Evolutionary conservation across 2,888 invertebrate species (phyloP), one percentile per base, ranked within the genome.

Genomic region (Andrena trimmerana): DNA sequence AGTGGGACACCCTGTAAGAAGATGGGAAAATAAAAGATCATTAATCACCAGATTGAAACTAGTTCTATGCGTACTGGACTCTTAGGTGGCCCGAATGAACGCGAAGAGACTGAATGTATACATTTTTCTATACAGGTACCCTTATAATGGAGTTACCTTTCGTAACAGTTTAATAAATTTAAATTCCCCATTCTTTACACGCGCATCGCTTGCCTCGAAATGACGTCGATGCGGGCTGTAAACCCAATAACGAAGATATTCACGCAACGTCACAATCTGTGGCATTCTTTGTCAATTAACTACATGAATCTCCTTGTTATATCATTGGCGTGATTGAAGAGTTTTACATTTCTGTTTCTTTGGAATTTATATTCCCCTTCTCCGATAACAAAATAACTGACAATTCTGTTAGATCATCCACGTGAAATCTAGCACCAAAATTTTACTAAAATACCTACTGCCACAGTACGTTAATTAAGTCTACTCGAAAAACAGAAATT

Each of bases 41-140:
- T 24, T 68, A 20, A 13, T 54, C 29, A 29, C 2, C 13, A 13
- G 1, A 36, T 60, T n/a, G 4, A n/a, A 42, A 13, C 4, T 59
- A 4, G 16, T 36, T 36, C 2, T 33, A 60, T 13, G 0, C 68
- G 1, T n/a, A 4, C 10, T 33, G n/a, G 7, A 52, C 60, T 42
- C 10, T 63, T 24, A 59, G 33, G 8, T 73, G n/a, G 10, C 20
- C n/a, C 57, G 2, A 69, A 59, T 59, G 20, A n/a, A 36, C 31
- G 24, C 8, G 0, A 4, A 16, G 36, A 20, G 1, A 5, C n/a
- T 4, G 20, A 52, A 60, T 33, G 7, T 1, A 5, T 57, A 59
- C 4, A 29, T 20, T 8, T 33, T 20, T 33, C 60, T 36, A 86
- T 87, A 86, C 85, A 85, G 87, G 87, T 86, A 87, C 87, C 87